These are phyloP conservation scores for Corapipo altera DNA, from an alignment of 2,113 vertebrate genomes.

Conservation along the genomic window DNA sequence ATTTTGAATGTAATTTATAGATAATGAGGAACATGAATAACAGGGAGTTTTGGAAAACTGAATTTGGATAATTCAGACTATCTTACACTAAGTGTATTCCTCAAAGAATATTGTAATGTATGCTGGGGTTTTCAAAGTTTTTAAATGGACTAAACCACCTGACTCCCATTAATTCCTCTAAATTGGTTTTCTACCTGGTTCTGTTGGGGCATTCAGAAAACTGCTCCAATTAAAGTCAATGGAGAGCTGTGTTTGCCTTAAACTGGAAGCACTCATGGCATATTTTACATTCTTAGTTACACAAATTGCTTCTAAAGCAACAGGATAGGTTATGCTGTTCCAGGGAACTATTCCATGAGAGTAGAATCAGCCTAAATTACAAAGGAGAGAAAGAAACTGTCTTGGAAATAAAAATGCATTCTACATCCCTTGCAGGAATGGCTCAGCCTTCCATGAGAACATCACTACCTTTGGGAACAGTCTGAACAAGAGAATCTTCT, in stretches of 20 bases:
- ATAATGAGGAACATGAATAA: slow-evolving; percentile 57
- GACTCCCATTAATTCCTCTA: background rate
- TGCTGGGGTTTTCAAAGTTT: background rate
- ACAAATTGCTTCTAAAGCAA: background rate
- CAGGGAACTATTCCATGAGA: background rate
- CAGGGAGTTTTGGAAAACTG: slow-evolving; percentile 29
- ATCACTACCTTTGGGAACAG: background rate
- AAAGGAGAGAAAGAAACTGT: background rate
- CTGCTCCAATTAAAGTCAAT: background rate
- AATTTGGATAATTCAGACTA: background rate
- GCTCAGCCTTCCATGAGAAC: background rate
- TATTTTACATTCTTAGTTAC: background rate
- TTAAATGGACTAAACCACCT: background rate
- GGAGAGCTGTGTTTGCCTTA: background rate
- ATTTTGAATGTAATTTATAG: slow-evolving; percentile 44
- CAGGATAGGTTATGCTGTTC: background rate
- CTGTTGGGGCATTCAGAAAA: background rate
- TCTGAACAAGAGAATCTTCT: background rate
- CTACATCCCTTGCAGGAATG: background rate
- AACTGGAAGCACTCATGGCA: background rate
- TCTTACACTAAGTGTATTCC: background rate
- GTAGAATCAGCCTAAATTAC: background rate
- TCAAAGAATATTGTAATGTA: background rate
- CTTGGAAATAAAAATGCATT: background rate
- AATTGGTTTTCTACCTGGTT: background rate